These are phyloP conservation scores for Eleginops maclovinus DNA, from an alignment of 2,113 vertebrate species.

Conservation along the genomic window DNA sequence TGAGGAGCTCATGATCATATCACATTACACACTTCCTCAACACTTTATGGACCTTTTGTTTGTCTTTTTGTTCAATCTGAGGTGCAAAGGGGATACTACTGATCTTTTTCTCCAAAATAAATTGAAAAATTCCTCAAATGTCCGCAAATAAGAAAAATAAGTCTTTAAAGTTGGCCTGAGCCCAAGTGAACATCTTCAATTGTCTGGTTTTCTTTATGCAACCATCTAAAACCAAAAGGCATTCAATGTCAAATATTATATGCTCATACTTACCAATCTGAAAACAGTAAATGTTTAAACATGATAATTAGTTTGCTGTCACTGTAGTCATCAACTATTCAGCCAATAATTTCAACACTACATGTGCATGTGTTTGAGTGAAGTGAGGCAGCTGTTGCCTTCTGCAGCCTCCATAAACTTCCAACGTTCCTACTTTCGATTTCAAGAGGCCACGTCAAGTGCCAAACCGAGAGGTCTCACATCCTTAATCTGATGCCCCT, in stretches of 20 bases:
- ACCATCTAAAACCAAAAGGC: background rate
- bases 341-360: background rate
- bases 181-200: background rate
- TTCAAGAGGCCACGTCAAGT: slow-evolving; percentile 55
- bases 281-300: background rate
- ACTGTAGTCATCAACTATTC: background rate
- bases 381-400: slow-evolving; percentile 40
- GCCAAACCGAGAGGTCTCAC: slow-evolving; percentile 37
- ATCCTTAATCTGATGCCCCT: slow-evolving; percentile 19
- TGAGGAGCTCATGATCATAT: background rate
- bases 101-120: background rate
- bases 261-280: background rate
- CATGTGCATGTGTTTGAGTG: background rate
- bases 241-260: background rate
- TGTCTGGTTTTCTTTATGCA: background rate
- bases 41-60: background rate
- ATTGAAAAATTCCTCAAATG: background rate
- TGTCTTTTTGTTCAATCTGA: background rate
- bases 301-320: background rate
- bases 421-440: slow-evolving; percentile 26
- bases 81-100: background rate
- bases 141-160: background rate
- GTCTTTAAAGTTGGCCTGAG: background rate
- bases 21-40: background rate
- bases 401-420: slow-evolving; percentile 52